Base-by-base conservation (phyloP, 2,888 invertebrate species). In the Hirtodrosophila histrioides region DNA sequence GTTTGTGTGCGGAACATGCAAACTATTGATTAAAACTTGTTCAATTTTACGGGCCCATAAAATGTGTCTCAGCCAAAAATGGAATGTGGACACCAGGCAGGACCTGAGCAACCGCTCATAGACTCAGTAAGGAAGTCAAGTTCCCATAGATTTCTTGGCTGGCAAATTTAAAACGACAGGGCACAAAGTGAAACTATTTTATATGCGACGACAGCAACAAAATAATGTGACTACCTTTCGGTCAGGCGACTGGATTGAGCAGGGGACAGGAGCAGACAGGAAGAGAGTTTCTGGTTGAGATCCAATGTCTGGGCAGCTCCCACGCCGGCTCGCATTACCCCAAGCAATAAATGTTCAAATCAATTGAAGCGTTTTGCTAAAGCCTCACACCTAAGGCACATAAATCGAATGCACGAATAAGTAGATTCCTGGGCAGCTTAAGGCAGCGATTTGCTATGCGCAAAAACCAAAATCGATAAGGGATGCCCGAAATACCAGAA, bases 291-390 rank as follows among this genome's bases (percentile, higher is more conserved):
- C 45, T 36, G 44, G 9, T 36, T n/a, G 36, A 43, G 41, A 50
- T 54, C 43, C 54, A 57, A 36, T 50, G 84, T 82, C 81, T 77
- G 66, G 70, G 37, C 58, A 43, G 45, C 43, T 74, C 75, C 74
- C 84, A 71, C 41, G 70, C 64, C 58, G 67, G 61, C 69, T 61
- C 58, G 45, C 70, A 78, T 83, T 76, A 71, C 78, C 82, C 80
- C 74, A 80, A 85, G 87, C 89, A 88, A 88, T 88, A 88, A 88
- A 88, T 86, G 87, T 80, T 86, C 65, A 66, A 88, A 88, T 88
- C 87, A 88, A 88, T 88, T 88, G 88, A 88, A 86, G 82, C 78
- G 75, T 82, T 88, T 88, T 82, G 54, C 71, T 53, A 84, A 86
- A 73, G 82, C 80, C 84, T 72, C 78, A 78, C 84, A 78, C 76